Conservation (phyloP, 2,797 vertebrate genomes). For the Carcharodon carcharias region DNA sequence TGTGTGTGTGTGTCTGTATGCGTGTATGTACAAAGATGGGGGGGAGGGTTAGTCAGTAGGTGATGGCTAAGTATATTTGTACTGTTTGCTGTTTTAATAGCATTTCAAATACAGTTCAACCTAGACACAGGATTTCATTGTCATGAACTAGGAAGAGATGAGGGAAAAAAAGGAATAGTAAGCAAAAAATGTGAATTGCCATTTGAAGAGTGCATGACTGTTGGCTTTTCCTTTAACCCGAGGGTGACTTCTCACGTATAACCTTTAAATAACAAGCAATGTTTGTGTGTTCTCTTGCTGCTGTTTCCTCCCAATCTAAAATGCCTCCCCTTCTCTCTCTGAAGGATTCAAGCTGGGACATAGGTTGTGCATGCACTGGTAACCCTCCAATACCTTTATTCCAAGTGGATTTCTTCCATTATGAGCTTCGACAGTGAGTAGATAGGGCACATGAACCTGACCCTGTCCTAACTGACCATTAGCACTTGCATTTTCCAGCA, state of each 20-base stretch:
- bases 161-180: not conserved
- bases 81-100: conserved; percentile 3
- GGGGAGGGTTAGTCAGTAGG: not conserved
- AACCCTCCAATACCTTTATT: not conserved
- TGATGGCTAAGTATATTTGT: conserved; percentile 9
- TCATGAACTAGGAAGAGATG: not conserved
- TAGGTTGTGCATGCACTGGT: not conserved
- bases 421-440: not conserved
- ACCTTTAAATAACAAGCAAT: not conserved
- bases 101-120: not conserved
- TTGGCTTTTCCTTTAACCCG: not conserved
- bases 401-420: no score
- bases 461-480: not conserved
- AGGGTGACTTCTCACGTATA: not conserved
- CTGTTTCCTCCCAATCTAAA: not conserved
- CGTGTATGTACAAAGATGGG: not conserved
- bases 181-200: not conserved
- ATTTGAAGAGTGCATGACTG: not conserved
- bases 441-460: not conserved
- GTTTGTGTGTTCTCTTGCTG: not conserved
- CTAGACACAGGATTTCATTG: conserved; percentile 28
- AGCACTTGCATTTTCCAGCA: not conserved
- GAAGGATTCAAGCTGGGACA: not conserved
- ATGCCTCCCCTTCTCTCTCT: not conserved
- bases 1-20: not conserved